These are phyloP conservation scores for Cheirogaleus medius DNA, from an alignment of 2,113 vertebrate genomes.

Conservation along the genomic window DNA sequence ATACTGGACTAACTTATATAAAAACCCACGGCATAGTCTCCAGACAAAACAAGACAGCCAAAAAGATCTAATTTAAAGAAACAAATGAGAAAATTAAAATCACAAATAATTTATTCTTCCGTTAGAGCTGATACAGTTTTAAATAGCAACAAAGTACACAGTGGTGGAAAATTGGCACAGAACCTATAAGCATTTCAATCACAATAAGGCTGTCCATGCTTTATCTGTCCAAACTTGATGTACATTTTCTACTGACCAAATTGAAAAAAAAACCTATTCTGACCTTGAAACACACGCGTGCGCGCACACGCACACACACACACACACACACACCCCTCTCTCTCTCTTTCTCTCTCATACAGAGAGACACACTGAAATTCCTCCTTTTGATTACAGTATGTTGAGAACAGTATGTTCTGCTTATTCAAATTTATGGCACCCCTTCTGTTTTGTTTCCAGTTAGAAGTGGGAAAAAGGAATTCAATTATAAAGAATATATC, in stretches of 20 bases:
- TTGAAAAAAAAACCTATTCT: slow-evolving; percentile 69
- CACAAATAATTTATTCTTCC: slow-evolving; percentile 94
- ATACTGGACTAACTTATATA: slow-evolving; percentile 79
- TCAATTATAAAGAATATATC: slow-evolving; percentile 50
- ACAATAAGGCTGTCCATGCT: slow-evolving; percentile 79
- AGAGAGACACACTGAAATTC: slow-evolving; percentile 65
- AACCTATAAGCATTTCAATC: slow-evolving; percentile 83
- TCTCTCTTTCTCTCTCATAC: neutral
- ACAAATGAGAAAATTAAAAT: slow-evolving; percentile 89
- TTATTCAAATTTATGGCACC: slow-evolving; percentile 55
- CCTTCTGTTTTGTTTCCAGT: slow-evolving; percentile 44
- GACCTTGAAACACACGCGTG: slow-evolving; percentile 70
- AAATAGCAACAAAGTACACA: slow-evolving; percentile 95
- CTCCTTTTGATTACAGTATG: slow-evolving; percentile 56
- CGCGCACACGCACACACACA: neutral
- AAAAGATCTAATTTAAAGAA: slow-evolving; percentile 87
- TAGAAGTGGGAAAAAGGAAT: slow-evolving; percentile 55
- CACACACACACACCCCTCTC: slow-evolving; percentile 7
- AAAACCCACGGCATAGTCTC: slow-evolving; percentile 82
- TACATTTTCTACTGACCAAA: slow-evolving; percentile 70
- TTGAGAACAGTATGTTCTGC: slow-evolving; percentile 31
- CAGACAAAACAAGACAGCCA: slow-evolving; percentile 83
- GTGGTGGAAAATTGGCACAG: slow-evolving; percentile 88
- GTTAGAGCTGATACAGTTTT: slow-evolving; percentile 93
- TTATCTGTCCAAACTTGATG: slow-evolving; percentile 78